phyloP scores from a whole-genome alignment of 2,888 invertebrate genomes.

The Leptura quadrifasciata region DNA sequence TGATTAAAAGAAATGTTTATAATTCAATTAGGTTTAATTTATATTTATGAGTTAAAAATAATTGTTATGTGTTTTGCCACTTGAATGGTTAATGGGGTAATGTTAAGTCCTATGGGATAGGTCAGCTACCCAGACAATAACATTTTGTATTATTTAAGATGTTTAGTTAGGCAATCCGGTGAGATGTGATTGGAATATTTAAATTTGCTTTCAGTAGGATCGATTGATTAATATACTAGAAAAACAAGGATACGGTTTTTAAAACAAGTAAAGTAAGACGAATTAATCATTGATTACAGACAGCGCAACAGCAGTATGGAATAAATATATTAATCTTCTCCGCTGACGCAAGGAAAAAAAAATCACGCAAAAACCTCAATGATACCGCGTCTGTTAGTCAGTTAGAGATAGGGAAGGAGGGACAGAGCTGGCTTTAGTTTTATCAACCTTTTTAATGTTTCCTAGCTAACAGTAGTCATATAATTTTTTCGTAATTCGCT shows the following conservation, averaged over 20 bases:
- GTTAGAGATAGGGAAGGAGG: no score
- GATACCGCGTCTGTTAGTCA: no score
- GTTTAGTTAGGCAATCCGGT: neutral
- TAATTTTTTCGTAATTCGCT: no score
- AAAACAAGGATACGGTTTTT: neutral
- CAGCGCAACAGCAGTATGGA: no score
- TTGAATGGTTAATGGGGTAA: neutral
- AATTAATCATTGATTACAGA: neutral
- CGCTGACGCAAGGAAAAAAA: no score
- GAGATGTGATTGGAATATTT: neutral
- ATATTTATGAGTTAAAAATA: neutral
- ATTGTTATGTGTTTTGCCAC: conserved; percentile 1
- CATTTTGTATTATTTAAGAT: neutral
- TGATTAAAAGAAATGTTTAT: neutral
- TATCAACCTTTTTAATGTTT: no score
- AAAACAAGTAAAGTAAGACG: neutral
- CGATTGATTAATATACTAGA: neutral
- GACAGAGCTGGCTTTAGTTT: no score
- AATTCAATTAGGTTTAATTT: conserved; percentile 7
- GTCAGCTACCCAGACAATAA: conserved; percentile 3
- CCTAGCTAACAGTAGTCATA: no score
- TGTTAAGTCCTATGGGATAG: neutral
- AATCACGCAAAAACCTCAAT: no score
- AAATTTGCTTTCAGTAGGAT: neutral
- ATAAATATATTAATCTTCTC: no score